Conservation (phyloP, 2,113 vertebrate species). For the Chionodraco myersi region DNA sequence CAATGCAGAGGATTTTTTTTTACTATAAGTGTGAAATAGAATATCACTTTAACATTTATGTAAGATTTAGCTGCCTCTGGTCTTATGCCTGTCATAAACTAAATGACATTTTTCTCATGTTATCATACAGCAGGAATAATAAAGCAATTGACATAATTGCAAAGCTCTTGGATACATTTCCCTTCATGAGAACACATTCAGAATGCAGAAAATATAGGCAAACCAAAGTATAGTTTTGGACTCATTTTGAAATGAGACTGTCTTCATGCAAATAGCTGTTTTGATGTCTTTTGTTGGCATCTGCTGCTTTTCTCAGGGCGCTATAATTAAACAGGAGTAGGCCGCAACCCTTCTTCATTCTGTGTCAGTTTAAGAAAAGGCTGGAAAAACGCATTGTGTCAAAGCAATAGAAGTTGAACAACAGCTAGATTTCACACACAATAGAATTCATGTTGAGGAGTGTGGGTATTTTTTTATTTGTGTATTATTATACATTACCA, state of each 20-base stretch:
- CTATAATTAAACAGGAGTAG: conserved; percentile 72
- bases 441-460: conserved; percentile 19
- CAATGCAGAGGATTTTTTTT: background rate
- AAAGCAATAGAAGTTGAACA: conserved; percentile 47
- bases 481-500: conserved; percentile 54
- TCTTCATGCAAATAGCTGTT: conserved; percentile 65
- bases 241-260: conserved; percentile 51
- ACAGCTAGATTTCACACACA: conserved; percentile 53
- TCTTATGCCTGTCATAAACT: background rate
- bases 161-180: conserved; percentile 4
- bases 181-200: background rate
- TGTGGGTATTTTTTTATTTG: conserved; percentile 14
- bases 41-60: background rate
- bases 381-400: conserved; percentile 39
- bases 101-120: conserved; percentile 3
- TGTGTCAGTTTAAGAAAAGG: conserved; percentile 65
- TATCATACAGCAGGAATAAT: conserved; percentile 3
- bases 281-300: conserved; percentile 67
- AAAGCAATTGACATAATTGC: conserved; percentile 1
- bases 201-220: background rate
- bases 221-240: conserved; percentile 41
- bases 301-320: conserved; percentile 54
- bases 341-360: conserved; percentile 48
- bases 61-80: background rate
- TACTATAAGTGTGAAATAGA: conserved; percentile 12